These are phyloP conservation scores for Brachionus calyciflorus DNA, from an alignment of 1,140 invertebrate species.

Conservation along the genomic window DNA sequence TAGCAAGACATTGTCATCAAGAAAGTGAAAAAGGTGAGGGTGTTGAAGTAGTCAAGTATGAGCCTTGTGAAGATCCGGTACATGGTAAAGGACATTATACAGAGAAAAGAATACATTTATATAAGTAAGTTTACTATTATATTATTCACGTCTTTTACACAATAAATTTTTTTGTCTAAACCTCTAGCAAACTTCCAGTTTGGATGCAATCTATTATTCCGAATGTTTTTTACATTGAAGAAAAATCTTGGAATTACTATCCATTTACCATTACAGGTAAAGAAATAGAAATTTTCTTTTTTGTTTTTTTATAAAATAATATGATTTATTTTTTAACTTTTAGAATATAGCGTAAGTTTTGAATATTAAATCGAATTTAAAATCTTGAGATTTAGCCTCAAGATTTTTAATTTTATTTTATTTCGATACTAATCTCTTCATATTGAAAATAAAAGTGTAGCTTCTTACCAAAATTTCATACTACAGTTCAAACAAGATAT, in stretches of 20 bases:
- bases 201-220: conserved; percentile 83
- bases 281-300: no score
- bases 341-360: not conserved
- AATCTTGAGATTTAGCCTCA: no score
- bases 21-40: conserved; percentile 83
- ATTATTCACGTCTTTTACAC: conserved; percentile 43
- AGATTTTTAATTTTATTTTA: no score
- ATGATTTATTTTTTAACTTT: not conserved
- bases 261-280: conserved; percentile 76
- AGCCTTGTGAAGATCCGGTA: conserved; percentile 71
- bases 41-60: conserved; percentile 83
- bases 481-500: conserved; percentile 82
- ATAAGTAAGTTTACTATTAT: conserved; percentile 67
- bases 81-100: conserved; percentile 83
- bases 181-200: conserved; percentile 74
- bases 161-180: conserved; percentile 22
- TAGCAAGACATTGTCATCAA: conserved; percentile 83
- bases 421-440: no score
- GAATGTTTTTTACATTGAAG: conserved; percentile 84
- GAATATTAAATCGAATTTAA: not conserved
- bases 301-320: not conserved
- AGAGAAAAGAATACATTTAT: conserved; percentile 84
- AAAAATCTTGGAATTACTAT: conserved; percentile 92
- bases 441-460: conserved; percentile 82
- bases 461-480: conserved; percentile 80